A percentile compares a stretch with the other conserved stretches of the same genome.
Evolutionary conservation across 2,888 invertebrate species (phyloP).

Genomic region (Drosophila maculinotata): DNA sequence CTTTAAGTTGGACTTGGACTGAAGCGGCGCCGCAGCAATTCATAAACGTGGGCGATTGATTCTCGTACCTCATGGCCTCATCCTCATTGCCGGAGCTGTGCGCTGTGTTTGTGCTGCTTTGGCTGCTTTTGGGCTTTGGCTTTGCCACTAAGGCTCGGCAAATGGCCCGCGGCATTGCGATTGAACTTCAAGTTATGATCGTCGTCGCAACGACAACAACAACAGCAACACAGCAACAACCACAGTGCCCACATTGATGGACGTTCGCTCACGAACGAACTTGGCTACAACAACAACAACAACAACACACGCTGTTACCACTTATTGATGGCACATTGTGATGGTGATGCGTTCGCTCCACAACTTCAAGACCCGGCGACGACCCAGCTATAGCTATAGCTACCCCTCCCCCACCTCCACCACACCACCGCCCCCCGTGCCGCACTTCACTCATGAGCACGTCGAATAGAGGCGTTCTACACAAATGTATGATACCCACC

Average conservation of each 20-base stretch:
- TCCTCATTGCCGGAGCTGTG: conserved; percentile 45
- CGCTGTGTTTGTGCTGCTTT: conserved; percentile 54
- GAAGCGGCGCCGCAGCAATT: conserved; percentile 80
- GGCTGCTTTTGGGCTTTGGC: conserved; percentile 76
- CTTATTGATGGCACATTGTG: conserved; percentile 80
- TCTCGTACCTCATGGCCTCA: conserved; percentile 79
- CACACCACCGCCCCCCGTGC: neutral
- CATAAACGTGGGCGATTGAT: conserved; percentile 84
- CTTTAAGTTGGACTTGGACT: conserved; percentile 49
- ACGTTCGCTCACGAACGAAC: conserved; percentile 82
- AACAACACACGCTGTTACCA: conserved; percentile 80
- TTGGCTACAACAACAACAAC: conserved; percentile 48
- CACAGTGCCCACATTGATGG: conserved; percentile 81
- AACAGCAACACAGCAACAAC: conserved; percentile 43
- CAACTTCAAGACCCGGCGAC: conserved; percentile 49
- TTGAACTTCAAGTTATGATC: conserved; percentile 85
- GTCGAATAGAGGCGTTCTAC: conserved; percentile 83
- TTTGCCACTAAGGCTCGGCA: conserved; percentile 84
- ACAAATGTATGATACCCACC: conserved; percentile 85
- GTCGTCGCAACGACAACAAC: conserved; percentile 64
- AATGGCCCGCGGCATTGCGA: conserved; percentile 85
- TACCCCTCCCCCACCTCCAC: neutral
- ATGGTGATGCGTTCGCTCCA: conserved; percentile 74
- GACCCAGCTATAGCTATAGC: conserved; percentile 63
- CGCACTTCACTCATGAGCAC: conserved; percentile 66